Evolutionary conservation across 2,888 invertebrate genomes (phyloP).

Genomic region (Tetranychus piercei): DNA sequence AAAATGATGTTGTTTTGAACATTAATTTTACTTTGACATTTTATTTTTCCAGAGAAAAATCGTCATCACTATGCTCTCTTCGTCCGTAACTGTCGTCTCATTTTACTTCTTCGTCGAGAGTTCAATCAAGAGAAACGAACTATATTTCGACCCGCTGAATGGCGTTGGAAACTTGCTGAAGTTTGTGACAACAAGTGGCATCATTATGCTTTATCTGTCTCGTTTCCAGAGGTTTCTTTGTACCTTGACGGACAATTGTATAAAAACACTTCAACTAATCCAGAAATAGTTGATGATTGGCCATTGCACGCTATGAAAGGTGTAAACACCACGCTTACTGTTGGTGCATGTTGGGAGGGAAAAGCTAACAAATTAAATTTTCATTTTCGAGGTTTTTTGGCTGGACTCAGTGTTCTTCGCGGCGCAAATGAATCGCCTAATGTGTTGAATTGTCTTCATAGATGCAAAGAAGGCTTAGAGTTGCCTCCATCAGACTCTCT

Average conservation of each 20-base stretch:
- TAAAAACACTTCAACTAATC: slow-evolving; percentile 52
- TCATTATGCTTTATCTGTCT: slow-evolving; percentile 82
- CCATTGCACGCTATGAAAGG: slow-evolving; percentile 87
- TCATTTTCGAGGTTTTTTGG: slow-evolving; percentile 69
- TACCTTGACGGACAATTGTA: slow-evolving; percentile 68
- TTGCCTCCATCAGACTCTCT: slow-evolving; percentile 54
- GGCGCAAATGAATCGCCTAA: slow-evolving; percentile 54
- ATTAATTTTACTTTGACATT: background rate
- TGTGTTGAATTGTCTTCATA: slow-evolving; percentile 55
- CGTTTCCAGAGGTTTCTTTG: slow-evolving; percentile 65
- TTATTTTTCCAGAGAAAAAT: slow-evolving; percentile 62
- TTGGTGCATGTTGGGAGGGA: slow-evolving; percentile 97
- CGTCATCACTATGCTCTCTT: slow-evolving; percentile 95
- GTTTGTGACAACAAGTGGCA: slow-evolving; percentile 98
- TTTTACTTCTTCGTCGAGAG: slow-evolving; percentile 70
- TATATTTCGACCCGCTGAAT: slow-evolving; percentile 90
- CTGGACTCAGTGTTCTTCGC: slow-evolving; percentile 58
- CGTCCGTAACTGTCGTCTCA: slow-evolving; percentile 87
- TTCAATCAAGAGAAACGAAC: slow-evolving; percentile 78
- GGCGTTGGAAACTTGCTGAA: slow-evolving; percentile 90
- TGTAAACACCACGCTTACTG: slow-evolving; percentile 73
- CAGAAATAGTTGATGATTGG: slow-evolving; percentile 98
- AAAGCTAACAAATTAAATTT: slow-evolving; percentile 53
- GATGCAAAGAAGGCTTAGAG: slow-evolving; percentile 61
- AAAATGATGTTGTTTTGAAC: too few relatives aligned